A percentile compares a stretch with the other conserved stretches of the same genome.
These are phyloP conservation scores for Eupithecia insigniata DNA, from an alignment of 2,888 invertebrate genomes.

Conservation along the genomic window DNA sequence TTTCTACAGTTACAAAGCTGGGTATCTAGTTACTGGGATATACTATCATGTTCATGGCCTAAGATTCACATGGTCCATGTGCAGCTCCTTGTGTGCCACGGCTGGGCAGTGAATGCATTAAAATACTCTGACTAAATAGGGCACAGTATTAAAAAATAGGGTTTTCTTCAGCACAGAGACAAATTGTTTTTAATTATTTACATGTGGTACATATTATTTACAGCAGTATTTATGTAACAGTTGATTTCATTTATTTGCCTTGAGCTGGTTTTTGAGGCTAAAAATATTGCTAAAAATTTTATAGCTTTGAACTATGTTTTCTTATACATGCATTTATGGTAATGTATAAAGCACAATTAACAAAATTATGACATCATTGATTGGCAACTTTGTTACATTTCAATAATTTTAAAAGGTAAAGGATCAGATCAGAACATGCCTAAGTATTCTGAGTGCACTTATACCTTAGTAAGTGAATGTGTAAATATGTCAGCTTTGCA, in stretches of 20 bases:
- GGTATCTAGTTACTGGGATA: no score
- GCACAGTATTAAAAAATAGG: neutral
- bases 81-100: no score
- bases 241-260: neutral
- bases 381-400: conserved; percentile 2
- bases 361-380: neutral
- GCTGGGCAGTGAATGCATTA: no score
- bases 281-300: neutral
- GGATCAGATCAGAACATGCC: neutral
- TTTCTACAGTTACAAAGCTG: no score
- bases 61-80: no score
- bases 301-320: neutral
- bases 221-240: neutral
- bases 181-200: conserved; percentile 3
- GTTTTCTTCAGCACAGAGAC: neutral
- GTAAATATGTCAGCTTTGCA: neutral
- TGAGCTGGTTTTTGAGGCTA: neutral
- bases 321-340: neutral
- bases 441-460: neutral
- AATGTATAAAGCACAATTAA: neutral
- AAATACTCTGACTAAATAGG: neutral
- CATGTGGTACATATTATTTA: conserved; percentile 6
- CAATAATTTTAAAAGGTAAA: neutral
- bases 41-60: no score
- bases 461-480: conserved; percentile 3